Percentiles rank a stretch among this genome's conserved stretches.
Conservation (phyloP, 2,888 invertebrate species). For the Trileptium ribeirensis region DNA sequence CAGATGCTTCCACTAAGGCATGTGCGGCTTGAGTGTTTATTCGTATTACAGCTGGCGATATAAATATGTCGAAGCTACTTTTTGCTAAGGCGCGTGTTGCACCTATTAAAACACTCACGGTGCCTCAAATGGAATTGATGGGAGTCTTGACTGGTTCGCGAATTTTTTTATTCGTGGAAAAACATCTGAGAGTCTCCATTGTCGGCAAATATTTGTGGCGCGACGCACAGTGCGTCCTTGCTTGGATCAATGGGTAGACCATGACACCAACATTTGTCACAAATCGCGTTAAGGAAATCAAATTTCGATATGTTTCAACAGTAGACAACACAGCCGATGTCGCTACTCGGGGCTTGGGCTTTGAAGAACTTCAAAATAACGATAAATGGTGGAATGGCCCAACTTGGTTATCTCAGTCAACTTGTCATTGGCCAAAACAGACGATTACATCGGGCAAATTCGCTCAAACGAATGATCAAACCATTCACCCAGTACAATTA, state of each 20-base stretch:
- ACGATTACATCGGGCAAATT: too few species aligned
- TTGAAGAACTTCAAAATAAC: too few species aligned
- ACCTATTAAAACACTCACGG: neutral
- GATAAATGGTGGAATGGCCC: too few species aligned
- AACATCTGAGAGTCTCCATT: neutral
- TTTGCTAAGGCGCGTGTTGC: neutral
- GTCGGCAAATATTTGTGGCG: neutral
- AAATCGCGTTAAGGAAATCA: neutral
- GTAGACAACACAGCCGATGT: too few species aligned
- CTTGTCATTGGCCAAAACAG: too few species aligned
- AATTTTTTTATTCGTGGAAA: neutral
- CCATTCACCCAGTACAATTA: too few species aligned
- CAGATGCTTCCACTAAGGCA: neutral
- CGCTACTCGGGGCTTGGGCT: too few species aligned
- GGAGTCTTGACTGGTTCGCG: neutral
- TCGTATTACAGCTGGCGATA: too few species aligned
- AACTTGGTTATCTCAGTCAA: too few species aligned
- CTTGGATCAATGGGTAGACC: neutral
- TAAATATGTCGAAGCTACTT: too few species aligned
- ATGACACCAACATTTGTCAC: too few species aligned
- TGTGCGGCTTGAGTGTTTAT: neutral
- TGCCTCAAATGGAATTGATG: neutral
- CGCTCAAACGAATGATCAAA: too few species aligned
- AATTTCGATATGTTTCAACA: neutral
- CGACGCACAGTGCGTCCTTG: neutral